These are phyloP conservation scores for Volucella inanis DNA, from an alignment of 2,888 invertebrate species.

Conservation along the genomic window DNA sequence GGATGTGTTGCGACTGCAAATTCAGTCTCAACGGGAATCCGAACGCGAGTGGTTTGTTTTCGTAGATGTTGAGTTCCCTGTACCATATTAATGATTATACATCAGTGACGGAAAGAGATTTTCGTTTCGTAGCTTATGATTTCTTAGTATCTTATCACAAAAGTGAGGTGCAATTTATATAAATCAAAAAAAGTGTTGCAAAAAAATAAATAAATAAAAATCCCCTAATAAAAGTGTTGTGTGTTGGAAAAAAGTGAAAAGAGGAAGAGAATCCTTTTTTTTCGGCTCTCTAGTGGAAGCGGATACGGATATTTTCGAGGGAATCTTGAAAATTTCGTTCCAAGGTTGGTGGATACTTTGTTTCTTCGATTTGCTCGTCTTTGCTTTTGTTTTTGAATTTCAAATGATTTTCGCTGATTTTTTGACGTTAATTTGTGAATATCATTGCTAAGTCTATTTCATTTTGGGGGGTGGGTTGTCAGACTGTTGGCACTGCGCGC, in stretches of 20 bases:
- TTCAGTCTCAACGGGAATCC: slow-evolving; percentile 65
- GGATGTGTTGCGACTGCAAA: slow-evolving; percentile 57
- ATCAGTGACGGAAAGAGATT: slow-evolving; percentile 18
- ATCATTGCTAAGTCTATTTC: slow-evolving; percentile 27
- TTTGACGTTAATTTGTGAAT: slow-evolving; percentile 46
- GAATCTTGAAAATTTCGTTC: slow-evolving; percentile 28
- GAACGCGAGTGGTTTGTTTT: slow-evolving; percentile 66
- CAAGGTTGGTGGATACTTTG: slow-evolving; percentile 52
- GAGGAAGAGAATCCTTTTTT: slow-evolving; percentile 13
- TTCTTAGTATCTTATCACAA: slow-evolving; percentile 38
- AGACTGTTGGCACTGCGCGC: not conserved
- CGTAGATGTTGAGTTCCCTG: not conserved
- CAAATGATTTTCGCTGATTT: slow-evolving; percentile 49
- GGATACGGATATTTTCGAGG: slow-evolving; percentile 11
- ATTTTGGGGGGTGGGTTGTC: too few relatives aligned
- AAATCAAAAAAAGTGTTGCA: not conserved
- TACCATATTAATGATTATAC: slow-evolving; percentile 1
- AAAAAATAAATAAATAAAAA: slow-evolving; percentile 1
- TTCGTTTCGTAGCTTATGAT: slow-evolving; percentile 10
- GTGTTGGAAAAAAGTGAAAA: slow-evolving; percentile 24
- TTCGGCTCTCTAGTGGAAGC: slow-evolving; percentile 14
- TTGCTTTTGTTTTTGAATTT: slow-evolving; percentile 34
- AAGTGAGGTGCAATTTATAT: slow-evolving; percentile 44
- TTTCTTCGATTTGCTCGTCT: not conserved
- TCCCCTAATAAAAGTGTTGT: slow-evolving; percentile 27